These are phyloP conservation scores for Calameuta idolon DNA, from an alignment of 2,888 invertebrate species.

Conservation along the genomic window DNA sequence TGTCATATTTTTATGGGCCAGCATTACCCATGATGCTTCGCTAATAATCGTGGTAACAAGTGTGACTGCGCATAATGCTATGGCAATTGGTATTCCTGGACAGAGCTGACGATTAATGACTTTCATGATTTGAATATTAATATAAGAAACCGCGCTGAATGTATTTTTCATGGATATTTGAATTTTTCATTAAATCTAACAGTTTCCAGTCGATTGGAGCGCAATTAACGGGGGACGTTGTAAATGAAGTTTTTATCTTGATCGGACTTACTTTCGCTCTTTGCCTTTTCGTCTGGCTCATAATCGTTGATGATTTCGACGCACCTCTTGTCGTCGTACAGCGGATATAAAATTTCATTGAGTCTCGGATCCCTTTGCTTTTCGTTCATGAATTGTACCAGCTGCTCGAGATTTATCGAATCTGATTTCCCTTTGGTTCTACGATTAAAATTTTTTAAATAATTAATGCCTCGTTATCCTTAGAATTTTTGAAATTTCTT, in stretches of 20 bases:
- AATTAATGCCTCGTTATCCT: neutral
- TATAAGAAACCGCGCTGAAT: neutral
- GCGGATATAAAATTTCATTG: slow-evolving; percentile 78
- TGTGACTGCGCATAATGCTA: neutral
- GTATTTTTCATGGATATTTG: neutral
- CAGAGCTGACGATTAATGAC: neutral
- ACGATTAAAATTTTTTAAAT: neutral
- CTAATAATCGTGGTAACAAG: neutral
- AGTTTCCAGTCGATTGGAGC: neutral
- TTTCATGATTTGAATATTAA: neutral
- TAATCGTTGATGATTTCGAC: slow-evolving; percentile 73
- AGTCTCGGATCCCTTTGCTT: slow-evolving; percentile 77
- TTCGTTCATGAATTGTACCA: slow-evolving; percentile 74
- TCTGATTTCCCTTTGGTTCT: slow-evolving; percentile 70
- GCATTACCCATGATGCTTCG: neutral
- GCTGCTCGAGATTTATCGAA: slow-evolving; percentile 68
- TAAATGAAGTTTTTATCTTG: neutral
- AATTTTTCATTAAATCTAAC: neutral
- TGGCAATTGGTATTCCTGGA: neutral
- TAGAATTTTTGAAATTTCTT: neutral
- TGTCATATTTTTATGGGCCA: neutral
- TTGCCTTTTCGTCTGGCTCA: slow-evolving; percentile 69
- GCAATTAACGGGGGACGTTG: neutral
- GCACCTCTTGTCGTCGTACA: slow-evolving; percentile 73
- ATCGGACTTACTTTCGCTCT: slow-evolving; percentile 64